Evolutionary conservation across 2,797 vertebrate species (phyloP).

Genomic region (Chrysocyon brachyurus): DNA sequence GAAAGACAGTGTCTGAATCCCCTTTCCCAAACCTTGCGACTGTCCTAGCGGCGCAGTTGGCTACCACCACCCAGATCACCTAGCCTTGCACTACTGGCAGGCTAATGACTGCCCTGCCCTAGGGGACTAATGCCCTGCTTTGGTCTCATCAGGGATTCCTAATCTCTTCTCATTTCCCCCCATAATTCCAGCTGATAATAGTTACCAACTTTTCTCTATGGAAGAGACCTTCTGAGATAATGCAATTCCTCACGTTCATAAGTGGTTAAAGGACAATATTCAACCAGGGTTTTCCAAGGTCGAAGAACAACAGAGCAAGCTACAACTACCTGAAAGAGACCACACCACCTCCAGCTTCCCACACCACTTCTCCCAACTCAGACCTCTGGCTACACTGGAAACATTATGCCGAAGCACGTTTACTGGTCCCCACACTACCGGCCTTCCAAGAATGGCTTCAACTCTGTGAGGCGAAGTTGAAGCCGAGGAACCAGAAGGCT

Average conservation of each 20-base stretch:
- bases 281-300: neutral
- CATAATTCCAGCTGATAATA: constrained; percentile 52
- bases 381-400: neutral
- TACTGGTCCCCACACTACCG: too few species aligned
- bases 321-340: neutral
- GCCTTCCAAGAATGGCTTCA: constrained; percentile 8
- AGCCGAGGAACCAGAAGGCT: neutral
- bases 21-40: neutral
- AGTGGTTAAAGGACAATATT: neutral
- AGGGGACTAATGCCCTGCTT: neutral
- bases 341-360: neutral
- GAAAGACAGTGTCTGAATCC: neutral
- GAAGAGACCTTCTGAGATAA: constrained; percentile 19
- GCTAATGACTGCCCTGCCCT: neutral
- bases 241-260: neutral
- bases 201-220: constrained; percentile 25
- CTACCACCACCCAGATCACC: neutral
- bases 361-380: neutral
- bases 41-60: neutral
- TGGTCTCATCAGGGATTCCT: constrained; percentile 29
- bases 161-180: constrained; percentile 52
- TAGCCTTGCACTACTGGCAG: neutral
- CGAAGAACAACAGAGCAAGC: constrained; percentile 19
- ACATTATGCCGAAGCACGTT: neutral
- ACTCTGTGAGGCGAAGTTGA: neutral